Conservation (phyloP, 2,888 invertebrate genomes). For the Formica aserva region DNA sequence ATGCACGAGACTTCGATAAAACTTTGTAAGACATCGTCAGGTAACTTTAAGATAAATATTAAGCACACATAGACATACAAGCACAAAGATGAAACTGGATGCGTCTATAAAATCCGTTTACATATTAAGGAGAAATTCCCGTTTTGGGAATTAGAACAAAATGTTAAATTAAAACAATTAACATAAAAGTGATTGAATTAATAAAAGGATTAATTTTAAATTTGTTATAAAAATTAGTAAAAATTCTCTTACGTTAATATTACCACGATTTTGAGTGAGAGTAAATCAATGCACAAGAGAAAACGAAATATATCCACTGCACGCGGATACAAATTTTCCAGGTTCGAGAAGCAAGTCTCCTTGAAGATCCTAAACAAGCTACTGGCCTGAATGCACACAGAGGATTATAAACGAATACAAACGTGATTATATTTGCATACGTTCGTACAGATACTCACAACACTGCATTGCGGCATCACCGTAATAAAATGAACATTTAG, state of each 20-base stretch:
- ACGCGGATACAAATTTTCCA: conserved; percentile 11
- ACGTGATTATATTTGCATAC: conserved; percentile 33
- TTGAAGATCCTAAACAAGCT: conserved; percentile 30
- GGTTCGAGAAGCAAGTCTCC: conserved; percentile 14
- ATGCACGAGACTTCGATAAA: conserved; percentile 40
- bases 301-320: background rate
- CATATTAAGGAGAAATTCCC: background rate
- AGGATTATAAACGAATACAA: conserved; percentile 38
- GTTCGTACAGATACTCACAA: background rate
- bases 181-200: background rate
- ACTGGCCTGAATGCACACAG: conserved; percentile 24
- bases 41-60: conserved; percentile 43
- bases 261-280: background rate
- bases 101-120: conserved; percentile 16
- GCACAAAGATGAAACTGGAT: background rate
- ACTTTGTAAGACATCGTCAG: conserved; percentile 38
- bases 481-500: conserved; percentile 31
- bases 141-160: background rate
- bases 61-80: background rate
- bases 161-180: background rate
- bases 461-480: background rate
- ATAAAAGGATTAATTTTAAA: background rate
- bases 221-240: background rate
- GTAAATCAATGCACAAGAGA: background rate
- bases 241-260: background rate